Base-by-base conservation (phyloP, 1,140 invertebrate species). In the Lysiphlebus fabarum region DNA sequence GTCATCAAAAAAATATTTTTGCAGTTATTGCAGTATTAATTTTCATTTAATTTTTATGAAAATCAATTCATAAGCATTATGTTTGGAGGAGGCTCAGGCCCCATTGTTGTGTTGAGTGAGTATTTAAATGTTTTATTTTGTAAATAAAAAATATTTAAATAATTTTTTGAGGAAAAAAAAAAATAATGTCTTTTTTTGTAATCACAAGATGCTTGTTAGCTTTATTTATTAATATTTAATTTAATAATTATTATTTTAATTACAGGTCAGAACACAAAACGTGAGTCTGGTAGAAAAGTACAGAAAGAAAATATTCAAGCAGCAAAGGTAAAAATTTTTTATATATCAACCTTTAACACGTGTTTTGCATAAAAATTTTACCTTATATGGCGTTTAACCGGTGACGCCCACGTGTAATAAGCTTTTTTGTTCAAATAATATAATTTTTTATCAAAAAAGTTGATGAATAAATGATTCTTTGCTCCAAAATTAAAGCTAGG, bases 231-330 rank as follows among this genome's bases (percentile, higher is more conserved):
- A 26, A 2, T 26, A 26, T 1, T 26, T 1, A 26, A 26, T 26
- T 1, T 26, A 26, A 26, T 26, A 26, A 2, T 4, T 26, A 26
- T 26, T 26, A 26, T 26, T 26, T 26, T 51, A 12, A 59, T 81
- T 81, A 72, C 76, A 91, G 90, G 92, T 82, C 92, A 96, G 85
- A 98, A 98, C 76, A 98, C 95, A 62, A 97, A 97, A 82, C 86
- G 97, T 69, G 96, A 99, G 72, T 91, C 89, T 61, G 98, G 98
- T 53, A 86, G 89, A 66, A 98, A 98, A 82, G 96, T 99, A 76
- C 97, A 99, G 82, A 79, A 93, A 65, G 95, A 96, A 77, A 99
- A 99, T 85, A 96, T 99, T 65, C 88, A 88, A 76, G 96, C 96
- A 70, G 93, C 79, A 99, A 98, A 88, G 94, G 74, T 51, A n/a